Evolutionary conservation across 2,888 invertebrate genomes (phyloP).

Genomic region (Cordilura impudica): DNA sequence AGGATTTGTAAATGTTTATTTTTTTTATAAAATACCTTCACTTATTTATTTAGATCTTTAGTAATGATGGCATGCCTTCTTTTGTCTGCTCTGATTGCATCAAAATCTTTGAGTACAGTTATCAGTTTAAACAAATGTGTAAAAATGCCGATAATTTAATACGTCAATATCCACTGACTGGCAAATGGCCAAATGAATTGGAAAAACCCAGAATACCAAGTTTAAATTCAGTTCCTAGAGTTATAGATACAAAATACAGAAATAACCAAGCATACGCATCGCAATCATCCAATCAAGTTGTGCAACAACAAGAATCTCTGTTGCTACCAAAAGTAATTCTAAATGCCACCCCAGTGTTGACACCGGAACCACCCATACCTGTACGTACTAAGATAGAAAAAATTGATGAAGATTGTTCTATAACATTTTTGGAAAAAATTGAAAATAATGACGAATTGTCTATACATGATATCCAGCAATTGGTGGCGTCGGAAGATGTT

Average conservation of each 20-base stretch:
- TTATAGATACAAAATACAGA: not conserved
- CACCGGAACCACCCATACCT: constrained; percentile 60
- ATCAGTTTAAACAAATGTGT: constrained; percentile 87
- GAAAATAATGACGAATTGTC: constrained; percentile 73
- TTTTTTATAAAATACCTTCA: not conserved
- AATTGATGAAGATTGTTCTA: constrained; percentile 41
- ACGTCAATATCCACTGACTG: constrained; percentile 83
- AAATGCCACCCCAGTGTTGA: constrained; percentile 60
- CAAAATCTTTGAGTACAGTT: constrained; percentile 83
- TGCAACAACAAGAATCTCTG: constrained; percentile 15
- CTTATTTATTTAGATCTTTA: constrained; percentile 69
- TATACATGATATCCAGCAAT: constrained; percentile 72
- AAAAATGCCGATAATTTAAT: constrained; percentile 86
- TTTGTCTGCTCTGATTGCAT: constrained; percentile 85
- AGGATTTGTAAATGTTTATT: not conserved
- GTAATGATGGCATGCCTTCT: constrained; percentile 85
- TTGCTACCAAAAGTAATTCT: constrained; percentile 64
- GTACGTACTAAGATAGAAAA: constrained; percentile 58
- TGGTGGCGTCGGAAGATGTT: constrained; percentile 67
- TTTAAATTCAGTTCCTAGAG: constrained; percentile 61
- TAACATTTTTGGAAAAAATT: constrained; percentile 67
- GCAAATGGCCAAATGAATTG: constrained; percentile 80
- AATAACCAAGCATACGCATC: not conserved
- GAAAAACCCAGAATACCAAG: constrained; percentile 77
- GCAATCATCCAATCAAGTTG: too few relatives aligned